Base-by-base conservation (phyloP, 2,113 vertebrate genomes). In the Machaerirhynchus nigripectus region DNA sequence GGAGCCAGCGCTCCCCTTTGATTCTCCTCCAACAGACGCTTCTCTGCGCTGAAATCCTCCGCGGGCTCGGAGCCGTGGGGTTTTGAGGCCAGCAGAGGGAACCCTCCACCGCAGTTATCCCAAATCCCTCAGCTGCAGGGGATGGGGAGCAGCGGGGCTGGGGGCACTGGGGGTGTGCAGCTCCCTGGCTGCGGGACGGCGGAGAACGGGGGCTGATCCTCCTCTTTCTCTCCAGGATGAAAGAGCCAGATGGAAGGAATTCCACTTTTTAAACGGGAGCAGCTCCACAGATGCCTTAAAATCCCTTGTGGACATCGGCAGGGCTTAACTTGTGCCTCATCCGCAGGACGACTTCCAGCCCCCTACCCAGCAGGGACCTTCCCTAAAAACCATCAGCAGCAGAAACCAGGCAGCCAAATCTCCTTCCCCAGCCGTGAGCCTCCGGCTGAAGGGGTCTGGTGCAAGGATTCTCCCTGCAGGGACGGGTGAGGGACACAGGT, bases 71-170 rank as follows among this genome's bases (percentile, higher is more conserved):
- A 79, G 74, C 40, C 2, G 21, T 13, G n/a, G 75, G 33, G 27
- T 56, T 90, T 75, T 55, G 39, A 49, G 18, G 63, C 93, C 97
- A 89, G 96, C 6, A 97, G 97, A 97, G 95, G 97, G 97, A 96
- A 87, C 94, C 73, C 94, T 95, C 4, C 76, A 89, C 96, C 89
- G 12, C 87, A 4, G 17, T 75, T 71, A 88, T 69, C 81, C 75
- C 47, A 14, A 69, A 83, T 35, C 16, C 50, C 1, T 3, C 42
- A 7, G 12, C 37, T 22, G 39, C 60, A 8, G 31, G 40, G n/a
- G 15, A 16, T 1, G 2, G 20, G 39, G 20, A 24, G 27, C 64
- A 39, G 27, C 7, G 2, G 46, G 42, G 21, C 30, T 12, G 47
- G 21, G 18, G 31, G 2, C 28, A 2, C 15, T 0, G 46, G 8